Percentiles rank a stretch among this genome's conserved stretches.
phyloP scores from a whole-genome alignment of 1,140 invertebrate genomes.

The Bombus difficillimus region DNA sequence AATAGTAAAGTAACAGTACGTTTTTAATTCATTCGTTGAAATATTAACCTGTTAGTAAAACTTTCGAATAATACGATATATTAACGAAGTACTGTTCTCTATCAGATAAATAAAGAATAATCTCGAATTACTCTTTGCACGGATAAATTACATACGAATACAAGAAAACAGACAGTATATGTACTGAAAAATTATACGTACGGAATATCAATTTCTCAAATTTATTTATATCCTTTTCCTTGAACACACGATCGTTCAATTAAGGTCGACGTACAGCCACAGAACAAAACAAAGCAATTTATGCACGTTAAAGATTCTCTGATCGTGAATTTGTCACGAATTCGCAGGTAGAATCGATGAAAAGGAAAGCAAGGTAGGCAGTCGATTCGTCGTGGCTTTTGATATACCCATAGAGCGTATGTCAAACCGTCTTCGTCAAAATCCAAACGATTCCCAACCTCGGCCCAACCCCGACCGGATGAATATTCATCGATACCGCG shows the following conservation, averaged over 20 bases:
- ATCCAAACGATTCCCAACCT: slow-evolving; percentile 25
- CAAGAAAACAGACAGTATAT: not conserved
- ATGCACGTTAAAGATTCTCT: not conserved
- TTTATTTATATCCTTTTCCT: not conserved
- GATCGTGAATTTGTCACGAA: not conserved
- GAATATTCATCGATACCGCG: slow-evolving; percentile 51
- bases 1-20: too few relatives aligned
- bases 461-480: not conserved
- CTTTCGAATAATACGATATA: too few relatives aligned
- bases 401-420: not conserved
- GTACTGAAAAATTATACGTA: not conserved
- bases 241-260: too few relatives aligned
- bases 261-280: not conserved
- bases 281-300: not conserved
- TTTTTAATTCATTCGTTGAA: not conserved
- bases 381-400: not conserved
- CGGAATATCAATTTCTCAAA: not conserved
- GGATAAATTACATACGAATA: not conserved
- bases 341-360: slow-evolving; percentile 35
- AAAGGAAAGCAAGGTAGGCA: slow-evolving; percentile 13
- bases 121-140: too few relatives aligned
- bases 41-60: too few relatives aligned
- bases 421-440: slow-evolving; percentile 27
- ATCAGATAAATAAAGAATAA: too few relatives aligned
- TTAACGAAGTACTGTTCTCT: too few relatives aligned